Evolutionary conservation across 2,113 vertebrate genomes (phyloP).

Genomic region (Ptyas mucosa): DNA sequence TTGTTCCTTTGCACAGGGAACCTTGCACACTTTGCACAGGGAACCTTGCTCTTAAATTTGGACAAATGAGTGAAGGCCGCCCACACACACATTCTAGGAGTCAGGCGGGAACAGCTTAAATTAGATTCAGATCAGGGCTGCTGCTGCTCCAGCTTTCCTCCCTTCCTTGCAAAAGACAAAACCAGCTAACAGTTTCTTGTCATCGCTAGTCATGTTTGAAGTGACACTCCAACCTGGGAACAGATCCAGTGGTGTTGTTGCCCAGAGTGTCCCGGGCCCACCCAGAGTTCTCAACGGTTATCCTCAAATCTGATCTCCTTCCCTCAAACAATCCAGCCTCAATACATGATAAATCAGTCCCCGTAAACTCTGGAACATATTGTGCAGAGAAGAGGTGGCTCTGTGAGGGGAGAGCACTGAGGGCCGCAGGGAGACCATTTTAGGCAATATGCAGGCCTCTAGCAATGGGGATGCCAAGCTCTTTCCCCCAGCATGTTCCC

Average conservation of each 20-base stretch:
- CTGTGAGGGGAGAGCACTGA: accelerated
- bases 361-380: accelerated
- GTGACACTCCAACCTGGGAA: neutral
- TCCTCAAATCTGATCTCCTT: neutral
- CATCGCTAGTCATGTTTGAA: neutral
- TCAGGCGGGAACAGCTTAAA: neutral
- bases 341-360: conserved; percentile 30
- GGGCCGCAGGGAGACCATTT: conserved; percentile 42
- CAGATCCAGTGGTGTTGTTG: conserved; percentile 13
- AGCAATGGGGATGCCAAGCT: accelerated
- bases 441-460: conserved; percentile 50
- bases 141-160: neutral
- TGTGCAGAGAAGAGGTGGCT: neutral
- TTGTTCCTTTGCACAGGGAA: neutral
- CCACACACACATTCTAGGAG: neutral
- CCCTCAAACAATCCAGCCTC: neutral
- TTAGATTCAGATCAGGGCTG: neutral
- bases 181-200: neutral
- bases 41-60: neutral
- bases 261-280: conserved; percentile 3
- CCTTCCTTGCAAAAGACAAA: neutral
- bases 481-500: neutral
- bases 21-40: neutral
- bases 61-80: neutral
- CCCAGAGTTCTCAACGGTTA: neutral